phyloP scores from a whole-genome alignment of 2,888 invertebrate species.

The Oligia fasciuncula region DNA sequence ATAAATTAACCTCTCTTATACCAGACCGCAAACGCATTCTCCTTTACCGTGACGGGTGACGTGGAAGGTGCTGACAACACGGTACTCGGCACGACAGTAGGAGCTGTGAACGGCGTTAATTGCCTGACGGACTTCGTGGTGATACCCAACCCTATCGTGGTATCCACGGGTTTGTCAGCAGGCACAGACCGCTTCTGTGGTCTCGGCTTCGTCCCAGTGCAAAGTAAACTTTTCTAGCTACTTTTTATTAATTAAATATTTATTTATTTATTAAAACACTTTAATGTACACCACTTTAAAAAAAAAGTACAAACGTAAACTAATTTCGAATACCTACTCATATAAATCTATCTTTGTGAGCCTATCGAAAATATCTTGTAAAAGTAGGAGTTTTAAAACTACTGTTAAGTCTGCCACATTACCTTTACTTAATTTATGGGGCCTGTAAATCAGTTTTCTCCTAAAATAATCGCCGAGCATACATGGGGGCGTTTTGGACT shows the following conservation, averaged over 20 bases:
- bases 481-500: too few species aligned
- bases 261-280: neutral
- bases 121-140: constrained; percentile 94
- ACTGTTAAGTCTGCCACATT: neutral
- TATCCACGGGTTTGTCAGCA: constrained; percentile 80
- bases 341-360: neutral
- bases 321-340: neutral
- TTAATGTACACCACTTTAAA: neutral
- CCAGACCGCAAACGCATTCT: constrained; percentile 83
- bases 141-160: constrained; percentile 91
- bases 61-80: constrained; percentile 91
- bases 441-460: neutral
- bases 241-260: neutral
- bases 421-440: neutral
- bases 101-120: constrained; percentile 89
- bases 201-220: constrained; percentile 91
- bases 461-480: neutral
- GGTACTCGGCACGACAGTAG: constrained; percentile 89
- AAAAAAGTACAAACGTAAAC: neutral
- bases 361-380: neutral
- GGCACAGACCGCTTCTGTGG: constrained; percentile 94
- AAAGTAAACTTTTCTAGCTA: constrained; percentile 85
- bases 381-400: neutral
- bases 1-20: neutral
- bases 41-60: constrained; percentile 93